Evolutionary conservation across 2,797 vertebrate genomes (phyloP).

Genomic region (Melanogrammus aeglefinus): DNA sequence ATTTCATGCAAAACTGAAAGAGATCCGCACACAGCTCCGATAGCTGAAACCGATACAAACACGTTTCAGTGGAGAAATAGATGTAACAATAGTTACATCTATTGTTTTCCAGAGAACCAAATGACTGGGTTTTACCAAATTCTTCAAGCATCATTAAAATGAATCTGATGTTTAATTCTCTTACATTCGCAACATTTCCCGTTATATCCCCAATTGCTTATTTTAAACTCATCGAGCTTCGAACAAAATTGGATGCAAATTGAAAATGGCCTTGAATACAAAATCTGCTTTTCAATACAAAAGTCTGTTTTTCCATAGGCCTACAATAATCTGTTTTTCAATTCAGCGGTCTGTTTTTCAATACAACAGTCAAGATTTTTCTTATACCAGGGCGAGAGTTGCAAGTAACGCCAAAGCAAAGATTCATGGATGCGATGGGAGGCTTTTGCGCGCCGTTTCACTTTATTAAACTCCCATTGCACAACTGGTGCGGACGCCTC

Average conservation of each 20-base stretch:
- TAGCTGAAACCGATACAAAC: background rate
- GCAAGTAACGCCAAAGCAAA: background rate
- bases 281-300: too few relatives aligned
- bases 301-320: too few relatives aligned
- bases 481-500: constrained; percentile 38
- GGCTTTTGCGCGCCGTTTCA: constrained; percentile 18
- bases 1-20: constrained; percentile 1
- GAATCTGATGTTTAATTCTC: background rate
- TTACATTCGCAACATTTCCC: background rate
- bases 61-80: background rate
- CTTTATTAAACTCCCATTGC: constrained; percentile 24
- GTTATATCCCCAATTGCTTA: background rate
- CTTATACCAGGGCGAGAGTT: background rate
- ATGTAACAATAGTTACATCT: too few relatives aligned
- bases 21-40: background rate
- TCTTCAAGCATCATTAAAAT: constrained; percentile 1
- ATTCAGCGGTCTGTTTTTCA: too few relatives aligned
- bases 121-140: background rate
- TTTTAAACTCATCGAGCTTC: background rate
- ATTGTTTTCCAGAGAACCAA: too few relatives aligned
- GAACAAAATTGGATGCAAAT: background rate
- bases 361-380: background rate
- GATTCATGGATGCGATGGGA: background rate
- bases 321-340: too few relatives aligned
- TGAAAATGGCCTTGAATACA: background rate